Base-by-base conservation (phyloP, 2,797 vertebrate species). In the Periparus ater region DNA sequence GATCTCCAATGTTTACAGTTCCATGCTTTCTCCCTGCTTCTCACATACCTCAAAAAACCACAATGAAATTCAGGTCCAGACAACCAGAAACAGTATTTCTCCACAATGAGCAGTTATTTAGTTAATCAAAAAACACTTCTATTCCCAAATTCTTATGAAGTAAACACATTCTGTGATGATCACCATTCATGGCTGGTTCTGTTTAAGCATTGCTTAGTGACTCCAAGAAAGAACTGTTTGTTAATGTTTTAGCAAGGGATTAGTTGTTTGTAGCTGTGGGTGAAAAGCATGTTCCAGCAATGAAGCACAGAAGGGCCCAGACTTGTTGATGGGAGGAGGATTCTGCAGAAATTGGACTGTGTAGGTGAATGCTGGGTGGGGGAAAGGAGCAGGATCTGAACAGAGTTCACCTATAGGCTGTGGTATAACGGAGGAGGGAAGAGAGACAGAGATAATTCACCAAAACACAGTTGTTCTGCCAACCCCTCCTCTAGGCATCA, bases 281-380 rank as follows among this genome's bases (percentile, higher is more conserved):
- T 85, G 83, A 91, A 76, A 75, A 86, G 65, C 76, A 17, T 54
- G 67, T 75, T 93, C 76, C 83, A 88, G 81, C 91, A 89, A 88
- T 6, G 4, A 84, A 45, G 57, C 85, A 73, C 60, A 84, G 83
- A 91, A 91, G n/a, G 74, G 93, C 83, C 73, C 66, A 85, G 55
- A 88, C 74, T 84, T 76, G 44, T 70, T 45, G 45, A 88, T 15
- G 80, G 54, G 83, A 93, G 55, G 66, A 88, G 53, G 71, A 76
- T 17, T 50, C 27, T 82, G 63, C 74, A 92, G 67, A 73, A 92
- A 92, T 57, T 76, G 82, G 76, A 66, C 55, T 89, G 79, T 73
- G 88, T 78, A 93, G 91, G 91, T 90, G 72, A 91, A n/a, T 5
- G 25, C 5, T 48, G 85, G 73, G 79, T 60, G 79, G 58, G 50